Evolutionary conservation across 1,140 invertebrate species (phyloP).

Genomic region (Oppia nitens): DNA sequence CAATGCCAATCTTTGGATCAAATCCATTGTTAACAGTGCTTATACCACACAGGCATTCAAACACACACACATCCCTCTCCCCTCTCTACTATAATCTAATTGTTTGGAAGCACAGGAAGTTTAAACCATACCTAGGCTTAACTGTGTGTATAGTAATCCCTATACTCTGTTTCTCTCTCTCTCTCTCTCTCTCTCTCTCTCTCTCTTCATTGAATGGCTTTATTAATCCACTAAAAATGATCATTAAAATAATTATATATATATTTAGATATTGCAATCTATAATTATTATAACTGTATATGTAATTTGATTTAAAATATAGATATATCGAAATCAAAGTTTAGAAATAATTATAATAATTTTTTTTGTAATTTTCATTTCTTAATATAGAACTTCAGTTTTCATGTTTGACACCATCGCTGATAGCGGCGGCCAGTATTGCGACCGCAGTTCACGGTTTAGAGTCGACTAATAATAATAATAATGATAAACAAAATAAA

Average conservation of each 20-base stretch:
- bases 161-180: background rate
- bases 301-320: no score
- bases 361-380: background rate
- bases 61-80: no score
- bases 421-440: slow-evolving; percentile 12
- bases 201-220: background rate
- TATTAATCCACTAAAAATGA: background rate
- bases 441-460: slow-evolving; percentile 8
- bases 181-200: background rate
- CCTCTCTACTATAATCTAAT: no score
- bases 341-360: background rate
- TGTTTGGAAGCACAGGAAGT: no score
- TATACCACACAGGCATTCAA: no score
- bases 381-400: slow-evolving; percentile 7
- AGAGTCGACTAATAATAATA: background rate
- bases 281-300: no score
- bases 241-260: no score
- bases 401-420: slow-evolving; percentile 4
- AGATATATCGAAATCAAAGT: background rate
- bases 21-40: no score
- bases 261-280: no score
- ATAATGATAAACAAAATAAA: background rate
- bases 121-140: no score
- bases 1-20: no score
- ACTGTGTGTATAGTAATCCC: background rate